Evolutionary conservation across 2,797 vertebrate species (phyloP).

Genomic region (Danio choprae): DNA sequence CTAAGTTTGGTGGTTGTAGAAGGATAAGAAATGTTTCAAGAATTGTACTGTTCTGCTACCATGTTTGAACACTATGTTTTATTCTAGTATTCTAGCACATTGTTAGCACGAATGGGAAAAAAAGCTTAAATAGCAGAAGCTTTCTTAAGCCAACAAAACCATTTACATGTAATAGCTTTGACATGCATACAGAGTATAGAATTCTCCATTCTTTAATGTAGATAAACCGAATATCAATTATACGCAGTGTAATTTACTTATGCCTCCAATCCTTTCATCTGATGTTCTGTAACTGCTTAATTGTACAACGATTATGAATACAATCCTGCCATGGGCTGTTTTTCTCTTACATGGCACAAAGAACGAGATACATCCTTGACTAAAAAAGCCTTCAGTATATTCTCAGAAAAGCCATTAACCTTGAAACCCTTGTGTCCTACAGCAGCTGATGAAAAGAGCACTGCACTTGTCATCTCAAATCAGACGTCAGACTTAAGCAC

Average conservation of each 20-base stretch:
- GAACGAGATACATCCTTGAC: conserved; percentile 16
- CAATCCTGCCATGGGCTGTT: background rate
- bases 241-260: background rate
- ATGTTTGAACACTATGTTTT: too few relatives aligned
- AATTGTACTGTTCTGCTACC: too few relatives aligned
- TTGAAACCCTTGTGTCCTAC: conserved; percentile 33
- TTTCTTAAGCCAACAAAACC: too few relatives aligned
- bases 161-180: background rate
- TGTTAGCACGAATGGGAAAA: too few relatives aligned
- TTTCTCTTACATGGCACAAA: background rate
- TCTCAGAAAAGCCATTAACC: conserved; percentile 43
- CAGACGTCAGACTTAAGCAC: conserved; percentile 17
- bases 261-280: background rate
- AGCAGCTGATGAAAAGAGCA: conserved; percentile 13
- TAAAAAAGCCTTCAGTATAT: conserved; percentile 16
- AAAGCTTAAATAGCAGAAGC: too few relatives aligned
- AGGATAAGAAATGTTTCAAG: too few relatives aligned
- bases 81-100: too few relatives aligned
- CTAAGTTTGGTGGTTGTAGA: too few relatives aligned
- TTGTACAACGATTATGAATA: background rate
- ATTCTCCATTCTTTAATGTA: background rate
- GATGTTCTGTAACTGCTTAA: background rate
- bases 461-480: conserved; percentile 34
- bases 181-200: background rate
- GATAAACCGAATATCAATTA: background rate